Evolutionary conservation across 2,797 vertebrate genomes (phyloP).

Genomic region (Halcyon smyrnensis): DNA sequence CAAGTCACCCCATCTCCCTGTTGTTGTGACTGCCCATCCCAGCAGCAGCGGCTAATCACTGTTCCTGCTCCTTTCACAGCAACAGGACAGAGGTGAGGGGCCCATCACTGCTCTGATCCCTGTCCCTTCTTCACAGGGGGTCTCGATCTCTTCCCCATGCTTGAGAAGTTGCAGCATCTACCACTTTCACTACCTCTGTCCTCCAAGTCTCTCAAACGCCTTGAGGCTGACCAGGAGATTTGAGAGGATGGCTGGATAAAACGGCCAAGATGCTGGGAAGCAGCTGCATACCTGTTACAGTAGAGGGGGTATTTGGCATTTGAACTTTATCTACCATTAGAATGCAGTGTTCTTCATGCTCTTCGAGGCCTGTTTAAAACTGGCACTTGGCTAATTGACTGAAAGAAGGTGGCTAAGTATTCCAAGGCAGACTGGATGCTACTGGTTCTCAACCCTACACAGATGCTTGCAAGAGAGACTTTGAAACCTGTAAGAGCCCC

Average conservation of each 20-base stretch:
- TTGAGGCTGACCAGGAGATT: background rate
- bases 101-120: background rate
- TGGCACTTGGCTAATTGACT: background rate
- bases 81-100: fast-evolving
- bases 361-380: background rate
- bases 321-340: background rate
- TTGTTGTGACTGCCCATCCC: background rate
- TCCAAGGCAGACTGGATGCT: background rate
- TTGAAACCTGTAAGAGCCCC: background rate
- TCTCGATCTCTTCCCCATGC: background rate
- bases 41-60: background rate
- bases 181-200: background rate
- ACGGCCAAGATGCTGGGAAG: background rate
- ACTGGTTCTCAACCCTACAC: background rate
- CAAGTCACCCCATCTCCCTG: background rate
- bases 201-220: background rate
- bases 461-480: background rate
- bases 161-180: background rate
- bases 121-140: background rate
- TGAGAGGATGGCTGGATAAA: background rate
- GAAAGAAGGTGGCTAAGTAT: background rate
- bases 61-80: background rate
- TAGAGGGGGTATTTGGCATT: background rate
- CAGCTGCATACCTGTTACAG: background rate
- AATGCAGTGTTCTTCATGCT: background rate